Base-by-base conservation (phyloP, 2,888 invertebrate species). In the Trilocha varians region DNA sequence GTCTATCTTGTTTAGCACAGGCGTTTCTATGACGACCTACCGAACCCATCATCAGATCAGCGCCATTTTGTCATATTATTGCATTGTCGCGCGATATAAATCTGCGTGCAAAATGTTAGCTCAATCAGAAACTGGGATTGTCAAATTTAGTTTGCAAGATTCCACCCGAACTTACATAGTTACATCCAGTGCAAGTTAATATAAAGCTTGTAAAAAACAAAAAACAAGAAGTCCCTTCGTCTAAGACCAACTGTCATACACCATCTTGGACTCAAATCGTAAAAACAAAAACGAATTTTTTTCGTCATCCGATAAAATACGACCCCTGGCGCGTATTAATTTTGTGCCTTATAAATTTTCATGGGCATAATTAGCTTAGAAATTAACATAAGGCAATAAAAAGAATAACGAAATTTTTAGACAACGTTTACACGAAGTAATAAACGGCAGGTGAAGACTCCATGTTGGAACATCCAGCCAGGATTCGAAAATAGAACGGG, bases 311-410 rank as follows among this genome's bases (percentile, higher is more conserved):
- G 66, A 70, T 72, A 71, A 73, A 76, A 71, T 67, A 62, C 70
- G 76, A 70, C 69, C 76, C 80, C 78, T 70, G 65, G 62, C 35
- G 42, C 47, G 52, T 78, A 83, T 83, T 83, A 84, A 83, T 83
- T 79, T 69, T 67, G 71, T 71, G 65, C 66, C 78, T 80, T 78
- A 83, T 84, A 82, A 65, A 84, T 82, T 82, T 83, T 82, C 84
- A 78, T 83, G 75, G 80, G 70, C 75, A 78, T 84, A 82, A 85
- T 85, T 85, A 85, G 71, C 70, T 82, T 78, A 77, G 77, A 77
- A 84, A 85, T 85, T 85, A 84, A 82, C 85, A 84, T 84, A 83
- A 74, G 66, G 73, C 70, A 68, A 83, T 84, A 84, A 84, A 85
- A 71, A 72, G 65, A 61, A 70, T 75, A 82, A 85, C 82, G 76